These are phyloP conservation scores for Platycheirus albimanus DNA, from an alignment of 2,888 invertebrate genomes.

Conservation along the genomic window DNA sequence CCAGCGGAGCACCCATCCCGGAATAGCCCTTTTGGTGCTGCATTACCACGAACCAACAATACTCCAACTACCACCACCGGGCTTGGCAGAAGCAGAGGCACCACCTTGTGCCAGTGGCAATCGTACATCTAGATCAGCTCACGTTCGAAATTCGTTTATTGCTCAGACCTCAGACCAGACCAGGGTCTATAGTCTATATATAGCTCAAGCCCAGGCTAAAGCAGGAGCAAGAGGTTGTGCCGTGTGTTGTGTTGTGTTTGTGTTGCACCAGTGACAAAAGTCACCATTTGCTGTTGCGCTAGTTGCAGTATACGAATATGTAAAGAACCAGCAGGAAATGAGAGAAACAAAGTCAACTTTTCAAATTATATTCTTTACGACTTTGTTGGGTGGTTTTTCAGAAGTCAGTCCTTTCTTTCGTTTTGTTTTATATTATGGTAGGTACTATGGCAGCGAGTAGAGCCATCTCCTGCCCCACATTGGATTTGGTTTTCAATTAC, in stretches of 20 bases:
- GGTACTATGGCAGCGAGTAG: neutral
- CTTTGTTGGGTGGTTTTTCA: slow-evolving; percentile 62
- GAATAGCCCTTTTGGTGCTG: slow-evolving; percentile 41
- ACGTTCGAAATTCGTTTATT: slow-evolving; percentile 74
- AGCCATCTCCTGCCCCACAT: slow-evolving; percentile 55
- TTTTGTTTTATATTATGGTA: neutral
- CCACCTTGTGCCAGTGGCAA: slow-evolving; percentile 56
- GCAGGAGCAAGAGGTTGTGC: slow-evolving; percentile 4
- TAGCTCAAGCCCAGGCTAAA: too few species aligned
- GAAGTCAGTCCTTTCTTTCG: neutral
- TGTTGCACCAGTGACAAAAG: slow-evolving; percentile 70
- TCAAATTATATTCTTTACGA: slow-evolving; percentile 74
- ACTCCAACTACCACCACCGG: slow-evolving; percentile 18
- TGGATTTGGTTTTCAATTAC: slow-evolving; percentile 66
- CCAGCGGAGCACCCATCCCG: slow-evolving; percentile 45
- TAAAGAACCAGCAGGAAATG: slow-evolving; percentile 57
- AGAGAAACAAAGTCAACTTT: slow-evolving; percentile 70
- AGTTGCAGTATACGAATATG: slow-evolving; percentile 11
- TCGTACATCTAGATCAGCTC: slow-evolving; percentile 73
- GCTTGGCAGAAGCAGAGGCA: neutral
- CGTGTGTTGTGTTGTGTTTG: slow-evolving; percentile 28
- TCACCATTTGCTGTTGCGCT: slow-evolving; percentile 55
- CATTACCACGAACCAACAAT: slow-evolving; percentile 10
- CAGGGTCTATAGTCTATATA: neutral
- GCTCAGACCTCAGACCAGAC: slow-evolving; percentile 51